Conservation (phyloP, 2,888 invertebrate genomes). For the Pimpla rufipes region DNA sequence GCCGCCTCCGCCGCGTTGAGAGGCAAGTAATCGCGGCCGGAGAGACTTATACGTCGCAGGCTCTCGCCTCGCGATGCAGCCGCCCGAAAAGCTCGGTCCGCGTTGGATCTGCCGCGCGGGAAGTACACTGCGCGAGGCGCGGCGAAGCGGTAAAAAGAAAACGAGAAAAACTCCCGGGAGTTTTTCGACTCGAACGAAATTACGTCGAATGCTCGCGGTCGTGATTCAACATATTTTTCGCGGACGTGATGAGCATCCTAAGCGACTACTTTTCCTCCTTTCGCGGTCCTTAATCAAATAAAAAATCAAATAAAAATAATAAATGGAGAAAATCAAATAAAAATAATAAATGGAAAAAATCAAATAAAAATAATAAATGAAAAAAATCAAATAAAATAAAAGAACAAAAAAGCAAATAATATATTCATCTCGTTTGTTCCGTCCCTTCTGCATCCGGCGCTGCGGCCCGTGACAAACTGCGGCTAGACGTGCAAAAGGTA, state of each 20-base stretch:
- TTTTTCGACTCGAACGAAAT: constrained; percentile 11
- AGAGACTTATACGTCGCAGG: background rate
- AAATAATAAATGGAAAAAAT: too few relatives aligned
- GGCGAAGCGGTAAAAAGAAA: background rate
- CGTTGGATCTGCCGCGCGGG: background rate
- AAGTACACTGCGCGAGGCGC: constrained; percentile 12
- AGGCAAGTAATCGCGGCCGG: background rate
- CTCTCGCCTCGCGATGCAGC: background rate
- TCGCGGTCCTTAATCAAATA: background rate
- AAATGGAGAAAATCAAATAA: background rate
- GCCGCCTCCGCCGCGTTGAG: background rate
- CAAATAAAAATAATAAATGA: background rate
- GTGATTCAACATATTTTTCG: constrained; percentile 10
- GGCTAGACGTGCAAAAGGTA: background rate
- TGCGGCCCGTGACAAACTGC: background rate
- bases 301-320: background rate
- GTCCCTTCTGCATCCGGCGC: background rate
- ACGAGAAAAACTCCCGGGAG: background rate
- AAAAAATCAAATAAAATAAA: background rate
- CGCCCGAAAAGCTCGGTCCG: background rate
- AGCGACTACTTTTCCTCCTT: background rate
- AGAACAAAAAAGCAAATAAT: background rate
- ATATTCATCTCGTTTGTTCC: background rate
- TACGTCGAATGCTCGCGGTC: background rate
- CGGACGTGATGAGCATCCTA: constrained; percentile 5